Percentiles rank a stretch among this genome's conserved stretches.
Evolutionary conservation across 2,888 invertebrate species (phyloP).

Genomic region (Drosophila meridiana): DNA sequence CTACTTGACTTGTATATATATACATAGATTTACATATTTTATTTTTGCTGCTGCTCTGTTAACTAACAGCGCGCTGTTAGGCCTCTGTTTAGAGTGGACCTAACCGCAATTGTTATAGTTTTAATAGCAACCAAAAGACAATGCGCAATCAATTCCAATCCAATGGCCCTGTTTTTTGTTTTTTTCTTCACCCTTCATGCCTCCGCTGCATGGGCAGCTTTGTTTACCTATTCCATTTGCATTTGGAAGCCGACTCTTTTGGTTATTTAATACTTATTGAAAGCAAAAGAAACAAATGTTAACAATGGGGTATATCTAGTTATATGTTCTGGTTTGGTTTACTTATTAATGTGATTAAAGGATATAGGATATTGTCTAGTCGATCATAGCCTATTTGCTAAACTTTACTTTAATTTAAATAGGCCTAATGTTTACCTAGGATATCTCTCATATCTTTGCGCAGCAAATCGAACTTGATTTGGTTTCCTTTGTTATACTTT

Average conservation of each 20-base stretch:
- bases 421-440: background rate
- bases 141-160: constrained; percentile 43
- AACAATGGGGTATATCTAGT: background rate
- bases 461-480: constrained; percentile 8
- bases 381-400: background rate
- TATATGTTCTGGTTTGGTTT: background rate
- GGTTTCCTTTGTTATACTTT: constrained; percentile 9
- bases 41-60: constrained; percentile 22
- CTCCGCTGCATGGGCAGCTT: constrained; percentile 7
- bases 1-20: background rate
- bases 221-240: constrained; percentile 42
- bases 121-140: constrained; percentile 18
- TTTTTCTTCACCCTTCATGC: background rate
- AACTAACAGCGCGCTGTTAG: constrained; percentile 42
- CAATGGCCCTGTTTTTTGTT: constrained; percentile 2
- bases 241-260: constrained; percentile 12
- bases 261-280: constrained; percentile 5
- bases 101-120: constrained; percentile 28
- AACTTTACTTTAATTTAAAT: too few relatives aligned
- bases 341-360: background rate
- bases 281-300: background rate
- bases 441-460: constrained; percentile 5
- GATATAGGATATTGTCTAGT: background rate
- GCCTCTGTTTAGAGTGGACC: background rate
- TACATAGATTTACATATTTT: constrained; percentile 26